Base-by-base conservation (phyloP, 1,140 invertebrate species). In the Ostrea denselamellosa region DNA sequence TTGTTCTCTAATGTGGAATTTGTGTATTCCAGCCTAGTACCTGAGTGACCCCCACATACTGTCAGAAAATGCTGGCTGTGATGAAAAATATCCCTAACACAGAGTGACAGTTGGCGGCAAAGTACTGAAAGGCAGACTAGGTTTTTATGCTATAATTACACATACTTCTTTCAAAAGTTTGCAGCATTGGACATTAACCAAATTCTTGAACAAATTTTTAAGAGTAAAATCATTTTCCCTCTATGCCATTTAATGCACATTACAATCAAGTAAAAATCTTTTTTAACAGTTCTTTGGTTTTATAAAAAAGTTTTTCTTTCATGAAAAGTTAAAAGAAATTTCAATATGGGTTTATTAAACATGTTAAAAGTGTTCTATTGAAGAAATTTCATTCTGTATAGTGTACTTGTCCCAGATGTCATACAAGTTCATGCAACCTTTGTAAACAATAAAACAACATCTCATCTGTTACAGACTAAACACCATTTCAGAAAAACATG, bases 11-110 rank as follows among this genome's bases (percentile, higher is more conserved):
- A 34, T 25, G 22, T 77, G 68, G 68, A 77, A 77, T 77, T 77
- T 77, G 25, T 34, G 68, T 77, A 77, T 77, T 77, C 10, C 25
- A 28, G 22, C 65, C 9, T 25, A 77, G 28, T 77, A 77, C 68
- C 68, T 77, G 10, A 77, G 25, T 77, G 68, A 77, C 68, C 68
- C 58, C 68, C 12, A 44, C 68, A 77, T 17, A 77, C 22, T 77
- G 68, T 28, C 68, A 77, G 68, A 77, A 77, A 77, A 9, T 34
- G 25, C 68, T 62, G 28, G 28, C 25, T 14, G 9, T 77, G 68
- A 77, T 77, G 68, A 77, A 77, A 77, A 77, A 77, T 77, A 77
- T 22, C 9, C 68, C 68, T 77, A 77, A 77, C 68, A 77, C 68
- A 77, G 25, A 77, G 68, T 77, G 68, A 77, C 68, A 77, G 68